Base-by-base conservation (phyloP, 2,797 vertebrate genomes). In the Sebastes nivosus region DNA sequence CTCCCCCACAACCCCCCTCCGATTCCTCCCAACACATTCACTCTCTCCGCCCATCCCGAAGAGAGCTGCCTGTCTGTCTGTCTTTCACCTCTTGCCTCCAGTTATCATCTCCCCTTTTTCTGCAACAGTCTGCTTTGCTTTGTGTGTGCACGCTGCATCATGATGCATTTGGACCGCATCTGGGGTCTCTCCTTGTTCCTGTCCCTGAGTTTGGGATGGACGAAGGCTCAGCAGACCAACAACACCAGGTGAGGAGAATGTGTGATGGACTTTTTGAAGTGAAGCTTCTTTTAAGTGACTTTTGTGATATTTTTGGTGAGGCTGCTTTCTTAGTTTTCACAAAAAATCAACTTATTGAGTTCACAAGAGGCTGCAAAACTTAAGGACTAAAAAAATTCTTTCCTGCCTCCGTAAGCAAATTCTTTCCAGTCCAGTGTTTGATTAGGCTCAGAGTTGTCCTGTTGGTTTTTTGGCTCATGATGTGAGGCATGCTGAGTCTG, bases 191-290 rank as follows among this genome's bases (percentile, higher is more conserved):
- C 70, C 65, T 34, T 95, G 74, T 22, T 94, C 76, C 84, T 96
- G 80, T 88, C 71, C 68, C 64, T 95, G 69, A 30, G 67, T 78
- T 80, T 91, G 55, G 87, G 90, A 86, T 92, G 92, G 93, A 87
- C 86, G 0, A 73, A 52, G 52, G 91, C 91, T 36, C 94, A 95
- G 87, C 89, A 87, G 75, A 87, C 66, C 36, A 96, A 95, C 88
- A 58, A 55, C 77, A 93, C 91, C 88, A 96, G 95, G 96, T 96
- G 79, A 83, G 88, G 18, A 16, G 27, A 65, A 52, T 36, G 25
- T 64, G 10, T 30, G 6, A 13, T 10, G 36, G 10, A 60, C 5
- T 32, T 50, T 3, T 66, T 36, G 8, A 57, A 42, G 24, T 20
- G 0, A 27, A 71, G 73, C 29, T 25, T 72, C 11, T 52, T 60